Base-by-base conservation (phyloP, 2,888 invertebrate species). In the Oxytorus armatus region DNA sequence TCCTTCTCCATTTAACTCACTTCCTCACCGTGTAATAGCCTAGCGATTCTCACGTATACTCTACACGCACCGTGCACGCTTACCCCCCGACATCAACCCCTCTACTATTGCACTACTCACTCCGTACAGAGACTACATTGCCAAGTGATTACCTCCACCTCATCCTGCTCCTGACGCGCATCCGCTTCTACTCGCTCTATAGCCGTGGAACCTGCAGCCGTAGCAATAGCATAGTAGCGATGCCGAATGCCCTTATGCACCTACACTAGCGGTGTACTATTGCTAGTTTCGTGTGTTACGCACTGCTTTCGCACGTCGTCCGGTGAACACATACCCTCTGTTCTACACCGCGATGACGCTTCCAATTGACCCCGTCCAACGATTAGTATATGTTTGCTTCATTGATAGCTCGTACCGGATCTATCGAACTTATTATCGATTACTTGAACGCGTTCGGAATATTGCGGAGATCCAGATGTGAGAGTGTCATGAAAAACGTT, bases 61-160 rank as follows among this genome's bases (percentile, higher is more conserved):
- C 51, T 74, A 59, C 77, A 68, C 61, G 42, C 68, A 36, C 51
- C 61, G 65, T 44, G 66, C 73, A 39, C 65, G 69, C 76, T 63
- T 72, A 82, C 74, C 55, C 21, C n/a, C 70, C 70, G 47, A 59
- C 70, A 57, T 70, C 57, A 70, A 70, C 44, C 70, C 44, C 68
- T 44, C 59, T 72, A 42, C 25, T n/a, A n/a, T n/a, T n/a, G 42
- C 44, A 81, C 77, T 78, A 82, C 83, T 84, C 83, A 81, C 82
- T 83, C 84, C 77, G 82, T 85, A 85, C 89, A 85, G 86, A 85
- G 88, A 89, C 88, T 90, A 89, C 89, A 90, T 90, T 89, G 89
- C 89, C 90, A 83, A 90, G 89, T 89, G 90, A 89, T 90, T 90
- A 90, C 89, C 89, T 87, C 87, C 84, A 83, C 83, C 86, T 84